phyloP scores from a whole-genome alignment of 2,888 invertebrate genomes.

The Coelogynopora nodosa region DNA sequence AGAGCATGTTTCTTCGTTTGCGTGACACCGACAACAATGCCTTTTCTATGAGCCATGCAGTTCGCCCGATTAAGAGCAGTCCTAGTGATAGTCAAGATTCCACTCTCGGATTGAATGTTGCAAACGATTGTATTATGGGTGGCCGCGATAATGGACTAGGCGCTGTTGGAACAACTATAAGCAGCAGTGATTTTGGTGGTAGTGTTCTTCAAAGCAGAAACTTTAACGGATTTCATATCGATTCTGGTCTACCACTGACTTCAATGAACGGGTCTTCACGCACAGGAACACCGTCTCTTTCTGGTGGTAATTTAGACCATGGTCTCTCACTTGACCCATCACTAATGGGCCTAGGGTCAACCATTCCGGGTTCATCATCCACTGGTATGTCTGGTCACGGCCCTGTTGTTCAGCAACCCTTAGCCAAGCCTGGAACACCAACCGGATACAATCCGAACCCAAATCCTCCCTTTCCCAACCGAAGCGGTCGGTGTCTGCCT shows the following conservation, averaged over 20 bases:
- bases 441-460: conserved; percentile 39
- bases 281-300: not conserved
- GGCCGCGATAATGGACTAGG: not conserved
- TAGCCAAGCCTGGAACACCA: not conserved
- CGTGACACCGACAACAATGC: not conserved
- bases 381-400: not conserved
- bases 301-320: not conserved
- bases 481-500: conserved; percentile 3
- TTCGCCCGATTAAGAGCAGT: not conserved
- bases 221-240: not conserved
- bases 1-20: not conserved
- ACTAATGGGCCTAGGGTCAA: not conserved
- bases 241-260: not conserved
- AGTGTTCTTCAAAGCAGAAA: not conserved
- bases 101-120: not conserved
- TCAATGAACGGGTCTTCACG: not conserved
- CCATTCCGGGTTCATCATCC: not conserved
- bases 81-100: not conserved
- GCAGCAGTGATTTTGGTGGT: too few species aligned
- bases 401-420: not conserved
- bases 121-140: not conserved
- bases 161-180: too few species aligned
- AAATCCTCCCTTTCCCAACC: conserved; percentile 32
- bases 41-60: not conserved
- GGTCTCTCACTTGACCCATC: not conserved